These are phyloP conservation scores for Nycticorax nycticorax DNA, from an alignment of 2,113 vertebrate genomes.

Conservation along the genomic window DNA sequence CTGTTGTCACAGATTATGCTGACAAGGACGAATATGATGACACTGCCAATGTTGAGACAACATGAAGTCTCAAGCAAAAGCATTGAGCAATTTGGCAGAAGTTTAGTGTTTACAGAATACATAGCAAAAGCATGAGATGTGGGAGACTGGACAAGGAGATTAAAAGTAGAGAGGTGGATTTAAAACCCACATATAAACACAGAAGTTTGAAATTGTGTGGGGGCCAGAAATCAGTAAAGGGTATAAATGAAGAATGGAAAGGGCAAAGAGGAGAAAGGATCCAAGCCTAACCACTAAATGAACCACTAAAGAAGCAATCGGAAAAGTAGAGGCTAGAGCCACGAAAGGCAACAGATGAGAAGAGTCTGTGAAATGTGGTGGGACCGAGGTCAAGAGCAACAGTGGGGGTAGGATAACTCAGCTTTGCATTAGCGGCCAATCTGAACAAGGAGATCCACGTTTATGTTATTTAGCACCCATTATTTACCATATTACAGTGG, in stretches of 20 bases:
- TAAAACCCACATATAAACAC: not conserved
- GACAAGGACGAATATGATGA: not conserved
- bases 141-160: not conserved
- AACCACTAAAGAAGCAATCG: not conserved
- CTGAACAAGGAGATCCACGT: not conserved
- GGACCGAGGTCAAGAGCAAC: not conserved
- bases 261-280: not conserved
- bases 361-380: not conserved
- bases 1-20: not conserved
- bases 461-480: not conserved
- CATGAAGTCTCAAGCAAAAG: not conserved
- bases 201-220: not conserved
- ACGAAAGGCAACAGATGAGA: not conserved
- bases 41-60: not conserved
- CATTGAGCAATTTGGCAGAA: not conserved
- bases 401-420: not conserved
- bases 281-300: not conserved
- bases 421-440: not conserved
- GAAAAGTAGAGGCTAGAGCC: not conserved
- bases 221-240: not conserved
- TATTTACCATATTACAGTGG: not conserved
- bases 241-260: not conserved
- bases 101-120: slow-evolving; percentile 9
- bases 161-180: not conserved
- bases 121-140: not conserved